Base-by-base conservation (phyloP, 92 coral and sea anemone species). In the Umimayanthus chanpuru region DNA sequence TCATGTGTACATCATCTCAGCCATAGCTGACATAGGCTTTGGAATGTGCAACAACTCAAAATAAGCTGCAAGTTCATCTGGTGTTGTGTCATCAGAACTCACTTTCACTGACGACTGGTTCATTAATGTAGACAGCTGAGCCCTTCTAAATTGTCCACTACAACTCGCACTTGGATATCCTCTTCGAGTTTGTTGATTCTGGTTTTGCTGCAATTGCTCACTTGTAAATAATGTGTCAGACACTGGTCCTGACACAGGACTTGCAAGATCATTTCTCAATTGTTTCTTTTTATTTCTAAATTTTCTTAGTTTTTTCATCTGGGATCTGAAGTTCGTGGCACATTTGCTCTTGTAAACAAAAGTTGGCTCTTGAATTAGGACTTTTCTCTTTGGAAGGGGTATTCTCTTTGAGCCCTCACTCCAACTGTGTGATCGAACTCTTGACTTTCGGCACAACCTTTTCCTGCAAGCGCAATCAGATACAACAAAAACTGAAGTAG, bases 21-120 rank as follows among this genome's bases (percentile, higher is more conserved):
- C 99, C 99, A 97, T 97, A 15, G 98, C 97, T 20, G 99, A 97
- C 99, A 97, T 97, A 18, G 99, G 98, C 76, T 97, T 97, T 11
- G 99, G 99, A 81, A 97, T 92, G 81, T 97, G 98, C 5, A 97
- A 87, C 58, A 97, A 72, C 81, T 97, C 99, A 90, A 97, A 97
- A 79, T 97, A 97, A 26, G 99, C 96, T 3, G 99, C 99, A 25
- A 97, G 90, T 87, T 97, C 99, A 32, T 95, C 99, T 0, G 99
- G 99, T 0, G 99, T 96, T 67, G 99, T 97, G 68, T 95, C 98
- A 79, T 97, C 99, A 88, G 94, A 90, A 92, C 91, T 97, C 89
- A 94, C 81, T 77, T 86, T 94, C 20, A 92, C 92, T 81, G 67
- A 88, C 23, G 92, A 92, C 64, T 93, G 75, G 26, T 78, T 44